These are phyloP conservation scores for Callorhinus ursinus DNA, from an alignment of 2,113 vertebrate species.

Conservation along the genomic window DNA sequence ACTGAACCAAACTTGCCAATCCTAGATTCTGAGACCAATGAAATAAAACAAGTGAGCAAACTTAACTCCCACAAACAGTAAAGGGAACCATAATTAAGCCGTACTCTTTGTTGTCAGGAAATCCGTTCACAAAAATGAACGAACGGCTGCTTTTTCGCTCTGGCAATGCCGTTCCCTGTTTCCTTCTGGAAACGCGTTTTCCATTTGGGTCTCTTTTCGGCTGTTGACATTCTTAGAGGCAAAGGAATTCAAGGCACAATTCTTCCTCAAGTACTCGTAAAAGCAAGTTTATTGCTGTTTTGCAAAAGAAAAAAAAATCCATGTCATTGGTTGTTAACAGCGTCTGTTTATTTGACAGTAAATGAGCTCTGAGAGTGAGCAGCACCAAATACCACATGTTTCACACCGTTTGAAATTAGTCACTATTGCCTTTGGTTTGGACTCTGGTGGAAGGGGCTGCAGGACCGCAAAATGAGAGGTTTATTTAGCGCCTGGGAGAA, in stretches of 20 bases:
- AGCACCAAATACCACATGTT: constrained; percentile 56
- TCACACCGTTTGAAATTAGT: constrained; percentile 73
- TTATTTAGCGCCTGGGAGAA: constrained; percentile 91
- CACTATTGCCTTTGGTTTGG: constrained; percentile 70
- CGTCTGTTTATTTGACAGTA: constrained; percentile 72
- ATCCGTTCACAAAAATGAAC: not conserved
- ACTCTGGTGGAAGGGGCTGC: constrained; percentile 53
- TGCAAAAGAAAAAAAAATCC: constrained; percentile 42
- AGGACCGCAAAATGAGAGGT: constrained; percentile 88
- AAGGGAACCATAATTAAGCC: not conserved
- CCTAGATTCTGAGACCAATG: not conserved
- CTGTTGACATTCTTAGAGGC: constrained; percentile 31
- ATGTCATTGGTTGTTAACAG: constrained; percentile 76
- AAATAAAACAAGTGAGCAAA: not conserved
- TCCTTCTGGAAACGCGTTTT: constrained; percentile 62
- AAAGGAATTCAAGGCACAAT: constrained; percentile 50
- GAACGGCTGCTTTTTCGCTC: not conserved
- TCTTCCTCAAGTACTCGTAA: constrained; percentile 57
- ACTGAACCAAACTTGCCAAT: not conserved
- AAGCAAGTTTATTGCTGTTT: constrained; percentile 71
- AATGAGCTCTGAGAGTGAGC: constrained; percentile 64
- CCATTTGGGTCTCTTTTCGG: constrained; percentile 15
- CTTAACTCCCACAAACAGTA: not conserved
- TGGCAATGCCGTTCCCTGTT: constrained; percentile 33
- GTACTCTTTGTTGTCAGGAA: not conserved